These are phyloP conservation scores for Toxostoma redivivum DNA, from an alignment of 2,113 vertebrate species.

Conservation along the genomic window DNA sequence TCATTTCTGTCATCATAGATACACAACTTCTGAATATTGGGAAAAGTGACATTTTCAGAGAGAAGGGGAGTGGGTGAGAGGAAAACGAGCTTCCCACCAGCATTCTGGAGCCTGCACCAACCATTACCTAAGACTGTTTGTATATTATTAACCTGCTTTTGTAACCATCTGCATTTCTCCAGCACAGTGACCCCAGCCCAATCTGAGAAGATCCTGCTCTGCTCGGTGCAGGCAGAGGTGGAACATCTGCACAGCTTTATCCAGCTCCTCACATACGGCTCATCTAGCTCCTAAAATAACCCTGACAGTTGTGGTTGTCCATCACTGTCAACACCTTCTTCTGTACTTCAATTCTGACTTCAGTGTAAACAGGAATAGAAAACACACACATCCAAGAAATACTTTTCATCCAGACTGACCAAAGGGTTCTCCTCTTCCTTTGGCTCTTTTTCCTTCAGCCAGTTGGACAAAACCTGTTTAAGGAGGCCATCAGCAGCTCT, in stretches of 20 bases:
- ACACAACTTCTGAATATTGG: background rate
- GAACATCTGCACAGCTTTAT: background rate
- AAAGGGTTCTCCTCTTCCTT: background rate
- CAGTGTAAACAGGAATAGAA: background rate
- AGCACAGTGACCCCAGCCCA: background rate
- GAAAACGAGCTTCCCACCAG: conserved; percentile 4
- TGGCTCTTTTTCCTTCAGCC: background rate
- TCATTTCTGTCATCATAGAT: conserved; percentile 11
- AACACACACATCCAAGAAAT: background rate
- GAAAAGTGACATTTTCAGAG: conserved; percentile 38
- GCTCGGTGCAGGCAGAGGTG: background rate
- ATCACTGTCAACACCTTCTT: background rate
- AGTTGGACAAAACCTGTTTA: background rate
- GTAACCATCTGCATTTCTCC: background rate
- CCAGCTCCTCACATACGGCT: background rate
- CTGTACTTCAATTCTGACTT: background rate
- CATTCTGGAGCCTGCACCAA: background rate
- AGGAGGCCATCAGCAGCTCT: background rate
- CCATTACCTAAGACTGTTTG: background rate
- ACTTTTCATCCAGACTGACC: background rate
- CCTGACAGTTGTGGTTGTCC: background rate
- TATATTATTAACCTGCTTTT: background rate
- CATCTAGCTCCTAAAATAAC: background rate
- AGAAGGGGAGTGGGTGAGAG: conserved; percentile 43
- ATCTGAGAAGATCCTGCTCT: background rate